These are phyloP conservation scores for Patella pellucida DNA, from an alignment of 2,888 invertebrate genomes.

Conservation along the genomic window DNA sequence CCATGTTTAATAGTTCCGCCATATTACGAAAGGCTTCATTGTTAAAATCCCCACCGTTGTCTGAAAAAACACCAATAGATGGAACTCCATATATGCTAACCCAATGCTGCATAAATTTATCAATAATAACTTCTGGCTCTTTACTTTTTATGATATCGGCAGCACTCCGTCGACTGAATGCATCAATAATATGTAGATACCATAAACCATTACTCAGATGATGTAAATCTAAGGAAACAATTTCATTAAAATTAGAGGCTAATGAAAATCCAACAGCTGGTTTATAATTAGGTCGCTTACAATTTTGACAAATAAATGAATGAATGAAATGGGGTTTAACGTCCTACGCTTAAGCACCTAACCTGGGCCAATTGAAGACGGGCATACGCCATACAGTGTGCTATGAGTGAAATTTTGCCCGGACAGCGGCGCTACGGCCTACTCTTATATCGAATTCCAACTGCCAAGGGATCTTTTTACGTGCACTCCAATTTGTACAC, in stretches of 20 bases:
- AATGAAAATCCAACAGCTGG: background rate
- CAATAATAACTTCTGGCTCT: slow-evolving; percentile 3
- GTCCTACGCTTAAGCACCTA: no score
- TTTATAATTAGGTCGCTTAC: slow-evolving; percentile 6
- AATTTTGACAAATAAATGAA: slow-evolving; percentile 5
- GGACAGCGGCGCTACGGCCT: no score
- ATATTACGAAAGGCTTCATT: slow-evolving; percentile 26
- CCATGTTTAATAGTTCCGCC: slow-evolving; percentile 30
- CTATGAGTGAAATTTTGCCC: no score
- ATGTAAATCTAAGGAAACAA: slow-evolving; percentile 1
- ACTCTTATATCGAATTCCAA: no score
- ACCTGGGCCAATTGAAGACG: no score
- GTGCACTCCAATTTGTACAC: no score
- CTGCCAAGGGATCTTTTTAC: no score
- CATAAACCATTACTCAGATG: background rate
- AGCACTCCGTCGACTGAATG: slow-evolving; percentile 2
- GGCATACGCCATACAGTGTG: no score
- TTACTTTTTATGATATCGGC: background rate
- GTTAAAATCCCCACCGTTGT: slow-evolving; percentile 33
- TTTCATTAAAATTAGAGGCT: slow-evolving; percentile 5
- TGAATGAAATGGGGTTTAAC: no score
- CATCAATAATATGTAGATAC: slow-evolving; percentile 5
- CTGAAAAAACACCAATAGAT: slow-evolving; percentile 19
- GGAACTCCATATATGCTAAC: slow-evolving; percentile 4
- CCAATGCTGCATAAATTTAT: background rate